Evolutionary conservation across 2,113 vertebrate genomes (phyloP).

Genomic region (Eubucco bourcierii): DNA sequence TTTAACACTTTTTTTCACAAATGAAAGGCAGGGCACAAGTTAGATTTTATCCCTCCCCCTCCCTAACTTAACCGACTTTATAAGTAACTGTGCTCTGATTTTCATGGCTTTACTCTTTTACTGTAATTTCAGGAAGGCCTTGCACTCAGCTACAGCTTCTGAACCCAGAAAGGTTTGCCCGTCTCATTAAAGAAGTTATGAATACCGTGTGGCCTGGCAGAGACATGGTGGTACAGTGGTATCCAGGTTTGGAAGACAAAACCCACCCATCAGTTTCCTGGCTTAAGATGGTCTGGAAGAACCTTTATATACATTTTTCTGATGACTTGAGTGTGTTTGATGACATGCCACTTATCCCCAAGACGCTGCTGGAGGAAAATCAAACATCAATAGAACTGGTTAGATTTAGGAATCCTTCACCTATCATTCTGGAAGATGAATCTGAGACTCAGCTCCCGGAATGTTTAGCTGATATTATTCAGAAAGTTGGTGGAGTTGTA

Average conservation of each 20-base stretch:
- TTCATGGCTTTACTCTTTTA: conserved; percentile 32
- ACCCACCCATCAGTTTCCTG: conserved; percentile 88
- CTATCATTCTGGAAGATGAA: conserved; percentile 87
- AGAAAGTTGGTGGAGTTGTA: conserved; percentile 90
- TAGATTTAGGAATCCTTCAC: conserved; percentile 88
- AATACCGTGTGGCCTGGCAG: conserved; percentile 85
- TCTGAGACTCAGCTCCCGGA: conserved; percentile 84
- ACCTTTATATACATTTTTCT: conserved; percentile 94
- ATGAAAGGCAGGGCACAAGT: not conserved
- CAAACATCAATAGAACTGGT: conserved; percentile 81
- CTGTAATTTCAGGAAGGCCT: conserved; percentile 85
- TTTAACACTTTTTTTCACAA: not conserved
- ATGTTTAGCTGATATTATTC: conserved; percentile 84
- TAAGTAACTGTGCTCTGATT: not conserved
- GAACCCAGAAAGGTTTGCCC: conserved; percentile 91
- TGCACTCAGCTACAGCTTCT: conserved; percentile 94
- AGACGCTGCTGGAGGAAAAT: conserved; percentile 80
- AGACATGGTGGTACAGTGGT: conserved; percentile 91
- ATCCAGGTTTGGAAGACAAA: conserved; percentile 84
- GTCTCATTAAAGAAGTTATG: conserved; percentile 93
- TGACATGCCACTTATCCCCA: conserved; percentile 96
- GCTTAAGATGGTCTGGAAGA: conserved; percentile 95
- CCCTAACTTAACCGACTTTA: not conserved
- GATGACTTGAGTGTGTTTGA: conserved; percentile 92
- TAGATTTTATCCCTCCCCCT: not conserved